Percentiles rank a stretch among this genome's conserved stretches.
phyloP scores from a whole-genome alignment of 2,888 invertebrate genomes.

The Tenthredo mesomela region DNA sequence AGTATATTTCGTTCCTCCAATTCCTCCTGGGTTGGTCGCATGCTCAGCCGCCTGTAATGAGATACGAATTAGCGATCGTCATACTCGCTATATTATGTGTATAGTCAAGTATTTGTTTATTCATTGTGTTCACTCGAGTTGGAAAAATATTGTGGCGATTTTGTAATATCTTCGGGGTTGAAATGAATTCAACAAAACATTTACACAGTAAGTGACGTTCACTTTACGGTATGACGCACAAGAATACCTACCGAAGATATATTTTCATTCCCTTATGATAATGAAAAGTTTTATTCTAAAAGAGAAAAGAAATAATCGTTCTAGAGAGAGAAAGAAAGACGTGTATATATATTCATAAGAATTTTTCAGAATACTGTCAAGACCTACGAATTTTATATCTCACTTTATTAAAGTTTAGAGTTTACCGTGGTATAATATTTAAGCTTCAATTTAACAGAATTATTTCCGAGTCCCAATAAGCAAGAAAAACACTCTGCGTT shows the following conservation, averaged over 20 bases:
- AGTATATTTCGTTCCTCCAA: conserved; percentile 98
- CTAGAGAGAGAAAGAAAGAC: not conserved
- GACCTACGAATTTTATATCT: not conserved
- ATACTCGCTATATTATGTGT: no score
- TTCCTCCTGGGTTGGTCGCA: conserved; percentile 98
- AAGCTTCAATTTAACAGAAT: not conserved
- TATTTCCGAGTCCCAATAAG: not conserved
- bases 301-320: not conserved
- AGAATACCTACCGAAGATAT: not conserved
- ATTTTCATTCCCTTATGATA: not conserved
- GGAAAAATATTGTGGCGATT: not conserved
- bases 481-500: not conserved
- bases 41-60: conserved; percentile 90
- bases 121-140: not conserved
- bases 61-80: not conserved
- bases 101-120: conserved; percentile 1
- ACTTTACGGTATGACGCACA: not conserved
- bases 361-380: not conserved
- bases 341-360: not conserved
- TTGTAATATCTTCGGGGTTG: not conserved
- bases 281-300: not conserved
- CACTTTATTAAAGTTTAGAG: not conserved
- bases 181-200: not conserved
- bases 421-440: not conserved
- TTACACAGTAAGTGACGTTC: not conserved